Base-by-base conservation (phyloP, 2,797 vertebrate genomes). In the Phoebastria nigripes region DNA sequence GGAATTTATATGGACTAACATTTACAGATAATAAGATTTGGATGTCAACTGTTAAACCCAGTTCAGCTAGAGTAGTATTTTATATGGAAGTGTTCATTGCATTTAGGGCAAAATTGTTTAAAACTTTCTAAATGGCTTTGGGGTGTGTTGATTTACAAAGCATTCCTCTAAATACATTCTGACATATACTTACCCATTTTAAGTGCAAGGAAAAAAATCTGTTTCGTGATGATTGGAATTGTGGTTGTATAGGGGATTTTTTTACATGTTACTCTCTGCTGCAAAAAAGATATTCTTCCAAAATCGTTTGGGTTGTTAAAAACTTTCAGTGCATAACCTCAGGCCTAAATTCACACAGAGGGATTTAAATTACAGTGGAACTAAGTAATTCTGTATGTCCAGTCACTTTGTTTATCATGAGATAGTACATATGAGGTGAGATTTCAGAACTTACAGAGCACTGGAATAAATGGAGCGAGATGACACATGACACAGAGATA, bases 131-230 rank as follows among this genome's bases (percentile, higher is more conserved):
- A 92, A 81, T 80, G 84, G 61, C 82, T 97, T 95, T 91, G n/a
- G 29, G 94, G 76, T 90, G 82, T 93, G 42, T 94, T 80, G 58
- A 89, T 66, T 95, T 95, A 91, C 66, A 62, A 77, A 96, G 77
- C 96, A 97, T 98, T 97, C 97, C 96, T 97, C 93, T 91, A 89
- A 90, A 67, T 80, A 29, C 11, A 56, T 87, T 93, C 73, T 94
- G 67, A 93, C 55, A n/a, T 93, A 44, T 63, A 28, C 71, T 82
- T 90, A 61, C 59, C 41, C 31, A 6, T 42, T 82, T 85, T 69
- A 90, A 91, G n/a, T 83, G 52, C 65, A 82, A 81, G 24, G 49
- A 73, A 69, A 78, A 91, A 89, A 62, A 72, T 70, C 56, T 66
- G 8, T 89, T 93, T 93, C 66, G 52, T 72, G 39, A 87, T 63